phyloP scores from a whole-genome alignment of 2,797 vertebrate genomes.

The Xiphorhynchus erythropygius region DNA sequence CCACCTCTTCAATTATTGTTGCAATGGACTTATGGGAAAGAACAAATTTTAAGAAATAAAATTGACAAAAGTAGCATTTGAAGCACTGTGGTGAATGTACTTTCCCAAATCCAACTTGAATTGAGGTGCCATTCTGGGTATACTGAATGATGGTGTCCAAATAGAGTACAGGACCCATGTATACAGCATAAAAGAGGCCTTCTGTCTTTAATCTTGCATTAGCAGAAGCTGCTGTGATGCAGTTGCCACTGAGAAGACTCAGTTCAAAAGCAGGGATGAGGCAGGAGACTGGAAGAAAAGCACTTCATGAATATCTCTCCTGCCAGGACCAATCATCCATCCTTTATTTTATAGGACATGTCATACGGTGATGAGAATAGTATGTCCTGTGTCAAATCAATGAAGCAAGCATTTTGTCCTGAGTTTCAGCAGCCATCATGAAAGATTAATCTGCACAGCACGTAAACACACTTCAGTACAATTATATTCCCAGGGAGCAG shows the following conservation, averaged over 20 bases:
- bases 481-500: slow-evolving; percentile 37
- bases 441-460: slow-evolving; percentile 32
- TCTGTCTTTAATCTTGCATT: background rate
- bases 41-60: background rate
- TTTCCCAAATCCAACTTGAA: background rate
- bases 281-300: background rate
- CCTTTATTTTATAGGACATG: slow-evolving; percentile 28
- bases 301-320: background rate
- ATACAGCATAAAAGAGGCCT: background rate
- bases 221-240: background rate
- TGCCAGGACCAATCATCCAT: slow-evolving; percentile 26
- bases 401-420: slow-evolving; percentile 31
- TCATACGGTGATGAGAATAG: slow-evolving; percentile 34
- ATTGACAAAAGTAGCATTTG: background rate
- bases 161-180: background rate
- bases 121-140: background rate
- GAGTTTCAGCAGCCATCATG: background rate
- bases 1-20: background rate
- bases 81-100: background rate
- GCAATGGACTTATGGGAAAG: background rate
- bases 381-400: slow-evolving; percentile 56
- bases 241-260: background rate
- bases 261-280: background rate
- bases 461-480: background rate
- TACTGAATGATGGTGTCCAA: background rate